These are phyloP conservation scores for Chlamydotis undulata DNA, from an alignment of 2,113 vertebrate species.

Conservation along the genomic window DNA sequence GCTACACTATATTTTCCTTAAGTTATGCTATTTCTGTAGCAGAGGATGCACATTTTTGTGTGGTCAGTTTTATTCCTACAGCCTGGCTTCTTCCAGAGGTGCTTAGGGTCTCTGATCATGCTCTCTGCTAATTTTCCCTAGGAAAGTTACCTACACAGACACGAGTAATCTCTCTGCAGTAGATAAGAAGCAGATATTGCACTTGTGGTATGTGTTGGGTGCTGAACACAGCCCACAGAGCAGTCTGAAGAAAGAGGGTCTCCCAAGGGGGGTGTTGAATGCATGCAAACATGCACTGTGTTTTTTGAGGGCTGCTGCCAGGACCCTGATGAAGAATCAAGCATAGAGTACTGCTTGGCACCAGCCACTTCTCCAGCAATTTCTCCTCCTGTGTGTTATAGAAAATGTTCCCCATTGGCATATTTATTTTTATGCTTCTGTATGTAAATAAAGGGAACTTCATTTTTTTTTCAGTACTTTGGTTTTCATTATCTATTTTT, in stretches of 20 bases:
- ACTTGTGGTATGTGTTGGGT: background rate
- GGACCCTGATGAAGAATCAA: background rate
- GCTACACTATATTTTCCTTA: background rate
- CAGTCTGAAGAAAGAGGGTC: background rate
- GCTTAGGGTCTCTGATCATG: background rate
- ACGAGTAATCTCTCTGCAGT: background rate
- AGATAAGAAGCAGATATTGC: background rate
- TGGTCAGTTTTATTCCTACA: background rate
- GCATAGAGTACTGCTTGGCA: background rate
- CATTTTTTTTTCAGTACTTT: background rate
- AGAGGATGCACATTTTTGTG: background rate
- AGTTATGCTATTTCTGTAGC: background rate
- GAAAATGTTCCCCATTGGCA: background rate
- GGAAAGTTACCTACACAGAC: background rate
- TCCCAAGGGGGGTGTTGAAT: background rate
- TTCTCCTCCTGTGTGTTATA: background rate
- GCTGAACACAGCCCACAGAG: background rate
- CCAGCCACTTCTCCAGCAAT: background rate
- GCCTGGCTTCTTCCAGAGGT: background rate
- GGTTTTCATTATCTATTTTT: background rate
- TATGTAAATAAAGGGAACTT: background rate
- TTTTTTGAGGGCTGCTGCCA: background rate
- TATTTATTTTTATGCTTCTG: background rate
- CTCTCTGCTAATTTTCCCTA: background rate
- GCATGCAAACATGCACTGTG: background rate